phyloP scores from a whole-genome alignment of 2,797 vertebrate genomes.

The Okamejei kenojei region DNA sequence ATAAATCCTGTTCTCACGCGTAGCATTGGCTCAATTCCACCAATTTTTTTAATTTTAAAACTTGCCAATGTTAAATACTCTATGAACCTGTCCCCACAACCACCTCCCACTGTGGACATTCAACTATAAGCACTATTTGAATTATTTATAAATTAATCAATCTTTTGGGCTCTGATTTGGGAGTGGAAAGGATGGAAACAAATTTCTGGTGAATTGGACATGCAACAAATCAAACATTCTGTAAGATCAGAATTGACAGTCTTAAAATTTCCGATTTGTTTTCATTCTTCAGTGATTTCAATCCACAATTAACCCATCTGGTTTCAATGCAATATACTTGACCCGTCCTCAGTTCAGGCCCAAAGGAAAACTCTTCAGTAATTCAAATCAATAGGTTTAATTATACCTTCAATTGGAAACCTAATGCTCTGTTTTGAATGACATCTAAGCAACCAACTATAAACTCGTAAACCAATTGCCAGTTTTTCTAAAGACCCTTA shows the following conservation, averaged over 20 bases:
- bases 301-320: neutral
- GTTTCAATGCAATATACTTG: slow-evolving; percentile 22
- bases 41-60: neutral
- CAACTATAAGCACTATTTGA: neutral
- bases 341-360: slow-evolving; percentile 13
- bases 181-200: neutral
- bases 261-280: neutral
- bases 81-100: neutral
- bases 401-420: slow-evolving; percentile 5
- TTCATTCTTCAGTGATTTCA: neutral
- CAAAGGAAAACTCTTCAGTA: slow-evolving; percentile 18
- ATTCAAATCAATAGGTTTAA: slow-evolving; percentile 37
- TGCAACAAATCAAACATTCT: neutral
- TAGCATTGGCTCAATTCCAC: neutral
- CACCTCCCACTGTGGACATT: neutral
- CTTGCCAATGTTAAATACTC: neutral
- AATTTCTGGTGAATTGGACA: neutral
- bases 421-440: slow-evolving; percentile 23
- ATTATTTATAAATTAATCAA: neutral
- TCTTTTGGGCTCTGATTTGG: neutral
- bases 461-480: slow-evolving; percentile 16
- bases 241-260: neutral
- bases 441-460: slow-evolving; percentile 40
- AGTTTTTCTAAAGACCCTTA: slow-evolving; percentile 27
- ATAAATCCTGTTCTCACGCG: neutral